phyloP scores from a whole-genome alignment of 2,888 invertebrate species.

The Cephus pulcher region DNA sequence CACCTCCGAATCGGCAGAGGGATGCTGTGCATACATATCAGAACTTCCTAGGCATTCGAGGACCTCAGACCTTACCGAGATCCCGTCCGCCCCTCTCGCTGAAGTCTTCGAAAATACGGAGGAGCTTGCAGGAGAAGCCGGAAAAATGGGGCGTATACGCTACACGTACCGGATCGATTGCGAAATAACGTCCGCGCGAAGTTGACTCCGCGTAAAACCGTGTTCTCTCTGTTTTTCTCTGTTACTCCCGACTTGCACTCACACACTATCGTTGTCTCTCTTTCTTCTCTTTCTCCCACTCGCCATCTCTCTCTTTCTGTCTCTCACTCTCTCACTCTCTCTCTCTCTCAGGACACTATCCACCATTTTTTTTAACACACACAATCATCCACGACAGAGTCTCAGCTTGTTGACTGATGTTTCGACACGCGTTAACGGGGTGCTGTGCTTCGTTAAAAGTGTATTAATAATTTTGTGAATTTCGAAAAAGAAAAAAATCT shows the following conservation, averaged over 20 bases:
- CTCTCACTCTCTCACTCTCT: neutral
- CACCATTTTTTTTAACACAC: neutral
- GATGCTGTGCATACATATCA: slow-evolving; percentile 25
- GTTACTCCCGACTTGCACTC: neutral
- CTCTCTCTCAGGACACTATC: neutral
- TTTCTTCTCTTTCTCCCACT: neutral
- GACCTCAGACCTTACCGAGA: neutral
- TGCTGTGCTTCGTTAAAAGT: neutral
- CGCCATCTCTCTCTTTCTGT: neutral
- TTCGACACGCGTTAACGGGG: neutral
- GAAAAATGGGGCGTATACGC: slow-evolving; percentile 59
- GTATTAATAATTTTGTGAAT: neutral
- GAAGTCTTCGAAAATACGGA: slow-evolving; percentile 6
- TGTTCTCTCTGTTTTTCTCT: neutral
- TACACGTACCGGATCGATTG: slow-evolving; percentile 59
- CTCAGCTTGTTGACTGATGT: neutral
- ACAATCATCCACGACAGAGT: neutral
- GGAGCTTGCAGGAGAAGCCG: slow-evolving; percentile 16
- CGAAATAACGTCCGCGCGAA: slow-evolving; percentile 50
- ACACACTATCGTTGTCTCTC: neutral
- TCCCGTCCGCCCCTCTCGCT: slow-evolving; percentile 7
- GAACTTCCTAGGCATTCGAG: slow-evolving; percentile 11
- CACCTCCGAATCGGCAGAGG: slow-evolving; percentile 26
- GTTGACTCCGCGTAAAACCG: neutral
- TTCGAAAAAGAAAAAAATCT: neutral